phyloP scores from a whole-genome alignment of 1,140 invertebrate species.

The Panagrolaimus sp. region DNA sequence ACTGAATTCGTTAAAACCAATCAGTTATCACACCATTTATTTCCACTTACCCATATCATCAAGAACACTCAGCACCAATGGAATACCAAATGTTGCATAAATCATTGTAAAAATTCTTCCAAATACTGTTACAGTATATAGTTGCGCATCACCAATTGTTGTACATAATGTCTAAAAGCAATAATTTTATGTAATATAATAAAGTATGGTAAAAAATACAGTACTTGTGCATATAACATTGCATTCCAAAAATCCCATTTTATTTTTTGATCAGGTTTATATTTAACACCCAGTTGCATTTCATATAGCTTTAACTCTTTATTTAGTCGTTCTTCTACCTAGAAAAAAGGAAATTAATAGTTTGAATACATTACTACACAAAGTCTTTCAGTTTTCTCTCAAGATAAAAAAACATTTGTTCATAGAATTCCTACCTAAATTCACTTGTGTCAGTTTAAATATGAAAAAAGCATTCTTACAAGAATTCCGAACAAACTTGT shows the following conservation, averaged over 20 bases:
- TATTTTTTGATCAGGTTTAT: conserved; percentile 43
- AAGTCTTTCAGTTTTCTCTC: too few relatives aligned
- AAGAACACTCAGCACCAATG: conserved; percentile 68
- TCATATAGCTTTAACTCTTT: conserved; percentile 34
- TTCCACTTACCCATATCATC: conserved; percentile 45
- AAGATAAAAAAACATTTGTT: too few relatives aligned
- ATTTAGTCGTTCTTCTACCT: conserved; percentile 30
- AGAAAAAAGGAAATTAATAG: background rate
- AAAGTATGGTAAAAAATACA: background rate
- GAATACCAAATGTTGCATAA: conserved; percentile 88
- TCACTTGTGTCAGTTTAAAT: too few relatives aligned
- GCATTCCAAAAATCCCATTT: conserved; percentile 53
- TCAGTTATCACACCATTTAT: too few relatives aligned
- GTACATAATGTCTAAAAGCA: conserved; percentile 49
- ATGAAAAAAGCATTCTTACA: too few relatives aligned
- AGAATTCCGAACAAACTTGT: too few relatives aligned
- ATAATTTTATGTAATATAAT: background rate
- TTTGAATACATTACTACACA: too few relatives aligned
- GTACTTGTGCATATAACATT: conserved; percentile 50
- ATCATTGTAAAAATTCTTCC: conserved; percentile 74
- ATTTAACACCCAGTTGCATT: conserved; percentile 43
- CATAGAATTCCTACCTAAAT: too few relatives aligned
- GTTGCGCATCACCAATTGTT: conserved; percentile 48
- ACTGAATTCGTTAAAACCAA: too few relatives aligned
- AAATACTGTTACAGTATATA: background rate